Evolutionary conservation across 92 coral and sea anemone species (phyloP), one percentile per base, ranked within the genome.

Genomic region (Epizoanthus illoricatus): DNA sequence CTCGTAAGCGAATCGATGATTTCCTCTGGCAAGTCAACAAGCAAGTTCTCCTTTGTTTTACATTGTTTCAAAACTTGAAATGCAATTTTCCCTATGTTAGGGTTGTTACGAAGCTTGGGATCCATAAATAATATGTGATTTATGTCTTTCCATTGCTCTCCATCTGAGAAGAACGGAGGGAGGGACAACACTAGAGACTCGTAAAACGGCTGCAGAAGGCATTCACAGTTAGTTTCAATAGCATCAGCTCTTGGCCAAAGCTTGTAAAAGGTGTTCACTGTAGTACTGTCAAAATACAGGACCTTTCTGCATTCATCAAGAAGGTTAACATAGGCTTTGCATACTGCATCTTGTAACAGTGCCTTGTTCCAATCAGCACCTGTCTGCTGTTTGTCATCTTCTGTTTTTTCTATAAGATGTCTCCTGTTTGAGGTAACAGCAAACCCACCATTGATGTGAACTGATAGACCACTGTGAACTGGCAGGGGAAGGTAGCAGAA

Each of bases 401-500:
- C 92, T 16, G 92, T 90, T 42, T 73, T 87, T 79, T 90, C 90
- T n/a, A 83, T 85, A 55, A 92, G 85, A 57, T 88, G 84, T 65
- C 93, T 91, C 71, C 93, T 87, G 85, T 85, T 92, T 68, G 92
- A 88, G 24, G 85, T 90, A 13, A 92, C 89, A 21, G 93, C 92
- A 85, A 92, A 92, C 5, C 91, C 84, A 13, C 93, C 96, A 80
- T 92, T 92, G 65, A 82, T 41, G 54, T 86, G 76, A n/a, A 94
- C 86, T 9, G 94, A 94, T 41, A 90, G 91, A 0, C 98, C 98
- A 76, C 92, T 92, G 41, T 80, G 83, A 10, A 94, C 86, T 5
- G 97, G 95, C 47, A 94, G 87, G 20, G 97, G 97, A 49, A 94
- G 86, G 64, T 86, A 94, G 67, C 98, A 94, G 74, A 92, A 94